phyloP scores from a whole-genome alignment of 1,140 invertebrate species.

The Drosophila mauritiana region DNA sequence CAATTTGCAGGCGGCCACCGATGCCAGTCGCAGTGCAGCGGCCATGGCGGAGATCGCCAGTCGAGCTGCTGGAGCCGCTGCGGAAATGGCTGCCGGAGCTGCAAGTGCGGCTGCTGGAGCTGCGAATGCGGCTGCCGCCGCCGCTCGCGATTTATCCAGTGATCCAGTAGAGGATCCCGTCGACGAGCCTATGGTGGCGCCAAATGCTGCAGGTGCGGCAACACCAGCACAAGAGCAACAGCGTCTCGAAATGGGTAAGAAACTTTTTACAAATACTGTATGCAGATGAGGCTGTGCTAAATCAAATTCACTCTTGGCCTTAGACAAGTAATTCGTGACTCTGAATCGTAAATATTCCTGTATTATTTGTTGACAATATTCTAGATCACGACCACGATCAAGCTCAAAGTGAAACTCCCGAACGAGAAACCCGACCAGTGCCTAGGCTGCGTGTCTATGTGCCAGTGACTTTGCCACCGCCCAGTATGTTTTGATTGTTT shows the following conservation, averaged over 20 bases:
- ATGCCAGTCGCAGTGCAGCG: neutral
- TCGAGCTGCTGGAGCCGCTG: conserved; percentile 21
- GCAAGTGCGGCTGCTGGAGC: conserved; percentile 46
- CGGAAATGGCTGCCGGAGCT: conserved; percentile 18
- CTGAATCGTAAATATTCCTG: neutral
- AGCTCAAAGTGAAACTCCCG: conserved; percentile 25
- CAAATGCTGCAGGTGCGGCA: conserved; percentile 5
- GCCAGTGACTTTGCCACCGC: conserved; percentile 61
- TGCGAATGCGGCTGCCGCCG: conserved; percentile 51
- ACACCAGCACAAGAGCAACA: conserved; percentile 20
- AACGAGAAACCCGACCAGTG: conserved; percentile 30
- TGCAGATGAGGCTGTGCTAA: neutral
- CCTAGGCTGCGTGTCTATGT: conserved; percentile 70
- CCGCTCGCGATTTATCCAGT: conserved; percentile 59
- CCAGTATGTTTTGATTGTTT: conserved; percentile 60
- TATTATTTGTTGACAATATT: conserved; percentile 44
- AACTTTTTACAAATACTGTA: no score
- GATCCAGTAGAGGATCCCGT: conserved; percentile 70
- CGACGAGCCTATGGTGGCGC: conserved; percentile 69
- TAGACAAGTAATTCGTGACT: neutral
- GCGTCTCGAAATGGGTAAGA: conserved; percentile 51
- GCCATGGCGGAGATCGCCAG: conserved; percentile 25
- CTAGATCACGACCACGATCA: conserved; percentile 55
- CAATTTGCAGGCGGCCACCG: conserved; percentile 8
- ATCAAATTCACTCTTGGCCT: neutral